Percentiles rank a stretch among this genome's conserved stretches.
Conservation (phyloP, 2,797 vertebrate species). For the Distichodus sexfasciatus region DNA sequence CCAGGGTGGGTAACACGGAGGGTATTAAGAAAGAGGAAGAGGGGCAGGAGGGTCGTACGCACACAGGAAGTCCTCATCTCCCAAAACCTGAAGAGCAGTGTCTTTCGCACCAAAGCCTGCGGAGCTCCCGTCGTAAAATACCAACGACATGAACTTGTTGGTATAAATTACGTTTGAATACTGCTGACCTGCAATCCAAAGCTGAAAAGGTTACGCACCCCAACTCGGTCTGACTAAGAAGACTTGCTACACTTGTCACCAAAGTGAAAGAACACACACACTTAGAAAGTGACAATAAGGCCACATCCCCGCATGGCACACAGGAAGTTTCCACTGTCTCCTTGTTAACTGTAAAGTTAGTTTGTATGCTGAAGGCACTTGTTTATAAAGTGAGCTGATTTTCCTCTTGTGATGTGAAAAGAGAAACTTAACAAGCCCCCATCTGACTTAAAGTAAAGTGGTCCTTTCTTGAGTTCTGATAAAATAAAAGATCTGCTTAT, state of each 20-base stretch:
- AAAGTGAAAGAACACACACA: conserved; percentile 12
- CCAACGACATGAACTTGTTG: no score
- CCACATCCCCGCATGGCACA: conserved; percentile 23
- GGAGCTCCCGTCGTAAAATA: no score
- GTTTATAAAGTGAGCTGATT: background rate
- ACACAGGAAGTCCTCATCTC: conserved; percentile 41
- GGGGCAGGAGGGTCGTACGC: conserved; percentile 30
- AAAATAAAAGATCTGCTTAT: background rate
- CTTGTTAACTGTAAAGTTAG: conserved; percentile 13
- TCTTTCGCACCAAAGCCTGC: no score
- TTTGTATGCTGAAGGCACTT: conserved; percentile 14
- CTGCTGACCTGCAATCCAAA: background rate
- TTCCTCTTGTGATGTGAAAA: background rate
- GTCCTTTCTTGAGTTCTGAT: background rate
- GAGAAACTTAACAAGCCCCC: background rate
- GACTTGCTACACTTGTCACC: background rate
- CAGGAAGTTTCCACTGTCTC: conserved; percentile 46
- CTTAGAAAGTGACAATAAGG: background rate
- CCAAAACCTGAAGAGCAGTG: no score
- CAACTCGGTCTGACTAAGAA: background rate
- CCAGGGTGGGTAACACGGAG: no score
- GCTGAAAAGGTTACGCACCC: background rate
- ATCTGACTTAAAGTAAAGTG: background rate
- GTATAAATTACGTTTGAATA: no score
- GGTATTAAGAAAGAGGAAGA: conserved; percentile 27